Base-by-base conservation (phyloP, 1,140 invertebrate genomes). In the Campoletis sonorensis region DNA sequence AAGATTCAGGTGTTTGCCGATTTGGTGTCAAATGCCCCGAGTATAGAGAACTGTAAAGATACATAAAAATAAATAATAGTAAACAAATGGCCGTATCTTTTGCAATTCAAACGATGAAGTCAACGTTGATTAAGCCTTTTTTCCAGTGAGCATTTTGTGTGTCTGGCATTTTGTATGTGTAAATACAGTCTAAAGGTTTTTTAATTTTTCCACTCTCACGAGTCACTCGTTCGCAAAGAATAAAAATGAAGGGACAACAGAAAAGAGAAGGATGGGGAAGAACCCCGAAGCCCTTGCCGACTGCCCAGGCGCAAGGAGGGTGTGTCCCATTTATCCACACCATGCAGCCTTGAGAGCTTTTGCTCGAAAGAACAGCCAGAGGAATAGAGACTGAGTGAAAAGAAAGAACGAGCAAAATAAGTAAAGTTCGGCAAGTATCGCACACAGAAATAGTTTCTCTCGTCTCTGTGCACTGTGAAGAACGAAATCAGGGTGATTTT, bases 121-220 rank as follows among this genome's bases (percentile, higher is more conserved):
- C 13, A 4, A 11, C 40, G 40, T 45, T 45, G 40, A 1, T 45
- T 11, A n/a, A 54, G 51, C 51, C 18, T n/a, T 54, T n/a, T n/a
- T 54, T 54, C 21, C 11, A 23, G n/a, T 13, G 1, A 23, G n/a
- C 23, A 64, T 64, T 64, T 5, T 3, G 3, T 64, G n/a, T 64
- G 61, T 13, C 11, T 4, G 61, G 21, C 2, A 5, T 58, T 70
- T 16, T 70, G 18, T 70, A n/a, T 70, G 67, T 70, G 27, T 70
- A 70, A 70, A 16, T 77, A 61, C 13, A 77, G 51, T 64, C 73
- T 40, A 54, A 77, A 77, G 73, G 85, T 82, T 82, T 86, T 88
- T n/a, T n/a, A n/a, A n/a, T n/a, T n/a, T 88, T 82, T 82, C 85
- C 87, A 87, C 84, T 86, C 83, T 84, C 81, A 67, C 79, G 26